A percentile compares a stretch with the other conserved stretches of the same genome.
phyloP scores from a whole-genome alignment of 2,797 vertebrate genomes.

The Silurus lanzhouensis region DNA sequence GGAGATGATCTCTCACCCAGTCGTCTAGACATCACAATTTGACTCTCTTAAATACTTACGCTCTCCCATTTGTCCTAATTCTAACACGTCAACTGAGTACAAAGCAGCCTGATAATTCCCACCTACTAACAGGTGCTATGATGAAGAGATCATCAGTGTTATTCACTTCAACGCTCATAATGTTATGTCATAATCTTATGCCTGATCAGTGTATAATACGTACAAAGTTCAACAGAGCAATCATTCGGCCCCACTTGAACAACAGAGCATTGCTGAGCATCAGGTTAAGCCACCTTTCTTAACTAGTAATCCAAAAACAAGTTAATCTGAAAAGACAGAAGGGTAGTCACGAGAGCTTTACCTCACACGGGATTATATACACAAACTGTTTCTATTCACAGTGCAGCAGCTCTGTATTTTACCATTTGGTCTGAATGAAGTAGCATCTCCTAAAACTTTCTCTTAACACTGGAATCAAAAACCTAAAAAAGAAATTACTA shows the following conservation, averaged over 20 bases:
- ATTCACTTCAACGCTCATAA: no score
- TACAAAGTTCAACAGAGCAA: neutral
- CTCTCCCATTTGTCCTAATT: no score
- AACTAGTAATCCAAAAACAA: conserved; percentile 13
- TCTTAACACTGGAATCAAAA: neutral
- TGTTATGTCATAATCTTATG: no score
- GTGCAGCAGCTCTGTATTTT: neutral
- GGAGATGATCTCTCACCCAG: no score
- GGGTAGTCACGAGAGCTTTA: conserved; percentile 23
- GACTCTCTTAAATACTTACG: no score
- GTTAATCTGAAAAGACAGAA: conserved; percentile 45
- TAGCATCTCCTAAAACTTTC: neutral
- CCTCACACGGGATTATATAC: conserved; percentile 26
- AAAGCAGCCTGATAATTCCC: no score
- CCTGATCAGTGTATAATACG: no score
- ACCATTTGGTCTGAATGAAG: neutral
- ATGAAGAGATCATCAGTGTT: no score
- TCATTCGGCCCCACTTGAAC: neutral
- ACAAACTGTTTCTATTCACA: conserved; percentile 11
- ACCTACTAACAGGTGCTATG: no score
- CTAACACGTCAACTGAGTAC: no score
- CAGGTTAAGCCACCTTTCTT: conserved; percentile 2
- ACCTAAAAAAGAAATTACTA: neutral
- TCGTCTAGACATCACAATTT: no score
- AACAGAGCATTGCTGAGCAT: neutral